These are phyloP conservation scores for Enhydra lutris DNA, from an alignment of 2,113 vertebrate species.

Conservation along the genomic window DNA sequence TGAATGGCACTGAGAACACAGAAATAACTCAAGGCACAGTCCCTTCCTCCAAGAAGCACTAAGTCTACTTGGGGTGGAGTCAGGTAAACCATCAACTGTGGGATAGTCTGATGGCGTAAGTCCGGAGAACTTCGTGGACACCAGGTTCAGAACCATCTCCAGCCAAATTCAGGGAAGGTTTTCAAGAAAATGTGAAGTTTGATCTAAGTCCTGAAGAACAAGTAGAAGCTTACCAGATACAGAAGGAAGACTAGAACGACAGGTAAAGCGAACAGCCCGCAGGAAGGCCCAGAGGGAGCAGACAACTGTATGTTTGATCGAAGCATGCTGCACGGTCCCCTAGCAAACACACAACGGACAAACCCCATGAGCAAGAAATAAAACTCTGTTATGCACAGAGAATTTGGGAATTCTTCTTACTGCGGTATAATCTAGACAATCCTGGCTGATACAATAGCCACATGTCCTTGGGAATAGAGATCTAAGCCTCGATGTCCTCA, in stretches of 20 bases:
- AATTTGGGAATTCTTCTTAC: not conserved
- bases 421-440: not conserved
- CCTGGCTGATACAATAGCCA: not conserved
- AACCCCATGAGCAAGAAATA: not conserved
- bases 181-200: not conserved
- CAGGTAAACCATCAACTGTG: not conserved
- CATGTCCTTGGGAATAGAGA: not conserved
- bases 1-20: not conserved
- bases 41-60: not conserved
- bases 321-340: too few relatives aligned
- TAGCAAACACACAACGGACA: not conserved
- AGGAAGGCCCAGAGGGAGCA: not conserved
- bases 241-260: not conserved
- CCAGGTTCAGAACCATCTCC: not conserved
- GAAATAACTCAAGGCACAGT: not conserved
- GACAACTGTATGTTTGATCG: not conserved
- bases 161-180: not conserved
- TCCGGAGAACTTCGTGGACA: not conserved
- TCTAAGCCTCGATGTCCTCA: not conserved
- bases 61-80: not conserved
- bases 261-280: not conserved
- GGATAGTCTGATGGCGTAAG: not conserved
- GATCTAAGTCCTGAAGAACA: not conserved
- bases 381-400: not conserved
- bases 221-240: not conserved